Evolutionary conservation across 2,888 invertebrate species (phyloP), one percentile per base, ranked within the genome.

Genomic region (Iphiclides podalirius): DNA sequence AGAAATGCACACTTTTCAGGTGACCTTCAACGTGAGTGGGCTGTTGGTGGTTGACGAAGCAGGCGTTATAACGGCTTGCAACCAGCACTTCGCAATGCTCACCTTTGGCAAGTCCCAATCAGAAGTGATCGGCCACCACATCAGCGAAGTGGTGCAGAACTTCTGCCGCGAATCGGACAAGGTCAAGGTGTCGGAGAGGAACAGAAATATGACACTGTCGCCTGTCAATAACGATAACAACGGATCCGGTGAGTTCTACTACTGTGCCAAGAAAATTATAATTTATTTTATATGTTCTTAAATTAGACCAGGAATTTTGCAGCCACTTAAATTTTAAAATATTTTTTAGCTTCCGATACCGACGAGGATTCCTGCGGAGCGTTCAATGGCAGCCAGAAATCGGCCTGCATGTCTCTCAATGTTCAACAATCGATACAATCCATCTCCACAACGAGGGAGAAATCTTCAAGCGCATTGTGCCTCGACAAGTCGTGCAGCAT

Each of bases 61-160:
- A 52, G 92, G 93, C n/a, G 77, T 86, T 1, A 91, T 93, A 55
- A 90, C 92, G 2, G 91, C 90, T 0, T 92, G 92, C 60, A 93
- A 93, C 72, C 91, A 92, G 59, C 92, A 92, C 73, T 93, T 93
- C 64, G 90, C 92, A 0, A 90, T 90, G 76, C 73, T 93, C 54
- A 90, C 93, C 46, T 92, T 93, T 70, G 93, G 93, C 23, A 92
- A 91, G 62, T 72, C 90, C 0, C 90, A 90, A 64, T 73, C 84
- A 0, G 91, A 92, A 50, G 90, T 93, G 7, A 72, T 92, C 17
- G 92, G 91, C 7, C 85, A 86, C 52, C 85, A 86, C 44, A 90
- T 91, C 13, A 87, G 88, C 20, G 83, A 88, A 43, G 79, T 93
- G 58, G 90, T 93, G 46, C 92, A 91, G 14, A 90, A 91, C 71